phyloP scores from a whole-genome alignment of 1,140 invertebrate genomes.

The Drosophila parabipectinata region DNA sequence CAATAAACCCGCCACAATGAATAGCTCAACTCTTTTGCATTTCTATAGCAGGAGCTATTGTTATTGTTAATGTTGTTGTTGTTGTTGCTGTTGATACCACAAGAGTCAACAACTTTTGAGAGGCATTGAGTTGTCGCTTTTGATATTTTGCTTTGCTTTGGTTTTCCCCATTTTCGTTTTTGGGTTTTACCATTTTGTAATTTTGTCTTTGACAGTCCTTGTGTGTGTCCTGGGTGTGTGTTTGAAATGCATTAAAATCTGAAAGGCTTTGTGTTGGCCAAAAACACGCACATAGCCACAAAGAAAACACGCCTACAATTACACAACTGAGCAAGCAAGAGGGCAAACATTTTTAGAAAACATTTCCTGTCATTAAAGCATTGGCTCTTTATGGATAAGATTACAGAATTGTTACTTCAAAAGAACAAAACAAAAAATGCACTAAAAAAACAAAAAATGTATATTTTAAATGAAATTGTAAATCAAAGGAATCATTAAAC shows the following conservation, averaged over 20 bases:
- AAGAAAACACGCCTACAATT: constrained; percentile 9
- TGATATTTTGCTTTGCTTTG: constrained; percentile 32
- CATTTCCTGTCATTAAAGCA: constrained; percentile 41
- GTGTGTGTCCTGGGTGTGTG: constrained; percentile 10
- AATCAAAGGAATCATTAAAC: not conserved
- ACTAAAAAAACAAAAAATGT: constrained; percentile 8
- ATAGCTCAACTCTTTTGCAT: constrained; percentile 49
- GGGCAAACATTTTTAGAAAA: constrained; percentile 52
- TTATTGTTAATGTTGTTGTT: constrained; percentile 4
- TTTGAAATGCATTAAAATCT: constrained; percentile 52
- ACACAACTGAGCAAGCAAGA: constrained; percentile 5
- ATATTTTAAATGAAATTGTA: not conserved
- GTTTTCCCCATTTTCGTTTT: constrained; percentile 27
- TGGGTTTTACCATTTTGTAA: constrained; percentile 58
- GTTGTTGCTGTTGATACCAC: constrained; percentile 2
- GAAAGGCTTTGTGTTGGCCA: constrained; percentile 32
- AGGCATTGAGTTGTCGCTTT: constrained; percentile 40
- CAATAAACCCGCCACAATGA: constrained; percentile 53
- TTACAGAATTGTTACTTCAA: no score
- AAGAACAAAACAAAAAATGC: no score
- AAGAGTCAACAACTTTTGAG: constrained; percentile 44
- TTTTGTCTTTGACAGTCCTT: constrained; percentile 70
- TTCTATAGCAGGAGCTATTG: constrained; percentile 6
- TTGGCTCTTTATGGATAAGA: constrained; percentile 56
- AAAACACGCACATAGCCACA: constrained; percentile 14